phyloP scores from a whole-genome alignment of 1,140 invertebrate species.

The Meloidogyne exigua region DNA sequence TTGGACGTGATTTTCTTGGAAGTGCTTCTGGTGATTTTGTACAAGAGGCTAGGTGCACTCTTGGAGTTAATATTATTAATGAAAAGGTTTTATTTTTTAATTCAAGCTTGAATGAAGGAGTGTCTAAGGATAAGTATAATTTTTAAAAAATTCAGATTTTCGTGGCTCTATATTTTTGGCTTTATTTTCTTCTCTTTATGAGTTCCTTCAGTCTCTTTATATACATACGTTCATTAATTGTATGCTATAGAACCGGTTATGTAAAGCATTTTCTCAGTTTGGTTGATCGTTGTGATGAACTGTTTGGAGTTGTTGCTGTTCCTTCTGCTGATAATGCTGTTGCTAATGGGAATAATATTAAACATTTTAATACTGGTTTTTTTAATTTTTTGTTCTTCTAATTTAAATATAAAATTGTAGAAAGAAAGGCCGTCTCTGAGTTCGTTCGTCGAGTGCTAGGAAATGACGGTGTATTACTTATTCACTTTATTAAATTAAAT shows the following conservation, averaged over 20 bases:
- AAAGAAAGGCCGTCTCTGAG: background rate
- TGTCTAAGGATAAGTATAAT: too few relatives aligned
- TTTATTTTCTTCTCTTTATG: background rate
- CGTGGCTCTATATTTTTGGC: conserved; percentile 17
- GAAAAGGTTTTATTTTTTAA: conserved; percentile 13
- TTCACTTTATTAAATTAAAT: background rate
- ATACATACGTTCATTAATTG: background rate
- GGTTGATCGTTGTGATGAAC: background rate
- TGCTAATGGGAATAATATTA: background rate
- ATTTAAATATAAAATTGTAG: background rate
- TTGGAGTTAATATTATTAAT: conserved; percentile 18
- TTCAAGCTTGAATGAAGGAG: too few relatives aligned
- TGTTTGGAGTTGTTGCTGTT: background rate
- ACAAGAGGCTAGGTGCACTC: conserved; percentile 9
- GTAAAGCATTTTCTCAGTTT: background rate
- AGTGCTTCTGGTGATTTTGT: background rate
- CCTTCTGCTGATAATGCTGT: background rate
- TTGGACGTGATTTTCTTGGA: conserved; percentile 21
- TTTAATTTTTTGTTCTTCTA: background rate
- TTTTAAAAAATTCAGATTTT: conserved; percentile 1
- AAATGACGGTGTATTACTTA: background rate
- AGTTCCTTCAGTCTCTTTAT: background rate
- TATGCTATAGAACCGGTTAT: background rate
- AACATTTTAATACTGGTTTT: background rate
- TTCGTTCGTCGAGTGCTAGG: background rate